Evolutionary conservation across 1,140 invertebrate genomes (phyloP), one percentile per base, ranked within the genome.

Genomic region (Diorhabda elongata): DNA sequence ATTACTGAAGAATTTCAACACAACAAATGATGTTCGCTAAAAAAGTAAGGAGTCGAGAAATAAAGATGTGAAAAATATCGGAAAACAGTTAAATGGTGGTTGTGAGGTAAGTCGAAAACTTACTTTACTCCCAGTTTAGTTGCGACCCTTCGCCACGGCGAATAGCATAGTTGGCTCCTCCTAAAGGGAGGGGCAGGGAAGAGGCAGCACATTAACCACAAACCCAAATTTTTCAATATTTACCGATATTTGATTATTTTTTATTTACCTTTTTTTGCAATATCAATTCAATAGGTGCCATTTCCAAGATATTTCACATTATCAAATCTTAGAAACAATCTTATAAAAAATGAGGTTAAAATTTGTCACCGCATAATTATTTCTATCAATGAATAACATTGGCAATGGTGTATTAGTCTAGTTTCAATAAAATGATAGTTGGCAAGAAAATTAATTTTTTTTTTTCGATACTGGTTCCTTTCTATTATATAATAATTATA

Each of bases 51-150:
- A 57, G 5, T 57, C n/a, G 41, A 44, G 47, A 65, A 56, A 57
- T 3, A 65, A 26, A 65, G 52, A 65, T 65, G 64, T 57, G 64
- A 58, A 42, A 61, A 44, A 62, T 62, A 62, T 9, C 44, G 42
- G 44, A 62, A 62, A 62, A 62, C 42, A 65, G 64, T 58, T 9
- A 44, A 60, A 67, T 67, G 58, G 52, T 73, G 64, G 69, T 68
- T 67, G 66, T 72, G 70, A 71, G 69, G 73, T 69, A 73, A 74
- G 75, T 69, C 64, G 66, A 74, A 76, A 80, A 94, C 92, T 94
- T 93, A 95, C 92, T 94, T 93, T 85, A 95, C 92, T 89, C 92
- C 92, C 77, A 95, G 90, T 84, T 94, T 95, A 83, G 91, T 93
- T 82, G 92, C 92, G 82, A 95, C 92, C 83, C 92, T 89, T 79